Evolutionary conservation across 2,888 invertebrate genomes (phyloP).

Genomic region (Furcula furcula): DNA sequence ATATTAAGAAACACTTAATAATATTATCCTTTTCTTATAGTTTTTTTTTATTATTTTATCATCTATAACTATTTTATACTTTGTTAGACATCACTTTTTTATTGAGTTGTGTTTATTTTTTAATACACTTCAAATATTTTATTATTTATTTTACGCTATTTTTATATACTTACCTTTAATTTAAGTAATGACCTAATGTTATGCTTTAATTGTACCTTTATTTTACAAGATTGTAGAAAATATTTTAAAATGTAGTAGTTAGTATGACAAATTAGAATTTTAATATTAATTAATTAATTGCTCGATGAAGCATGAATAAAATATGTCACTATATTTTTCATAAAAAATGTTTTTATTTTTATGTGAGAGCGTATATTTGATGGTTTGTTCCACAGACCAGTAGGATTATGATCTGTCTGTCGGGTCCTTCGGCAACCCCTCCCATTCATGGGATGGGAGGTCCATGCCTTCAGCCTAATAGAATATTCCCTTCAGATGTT

Average conservation of each 20-base stretch:
- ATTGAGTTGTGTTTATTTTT: not conserved
- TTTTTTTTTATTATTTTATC: slow-evolving; percentile 5
- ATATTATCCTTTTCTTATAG: too few relatives aligned
- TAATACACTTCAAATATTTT: slow-evolving; percentile 1
- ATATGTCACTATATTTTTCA: slow-evolving; percentile 25
- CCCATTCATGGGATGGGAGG: too few relatives aligned
- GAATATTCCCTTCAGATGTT: too few relatives aligned
- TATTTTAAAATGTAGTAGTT: slow-evolving; percentile 8
- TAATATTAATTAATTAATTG: too few relatives aligned
- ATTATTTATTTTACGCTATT: slow-evolving; percentile 8
- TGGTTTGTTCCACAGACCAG: too few relatives aligned
- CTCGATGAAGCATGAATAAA: slow-evolving; percentile 18
- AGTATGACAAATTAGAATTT: slow-evolving; percentile 22
- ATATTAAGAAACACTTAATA: too few relatives aligned
- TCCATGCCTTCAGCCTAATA: too few relatives aligned
- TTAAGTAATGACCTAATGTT: slow-evolving; percentile 24
- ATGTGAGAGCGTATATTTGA: too few relatives aligned
- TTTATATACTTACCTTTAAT: slow-evolving; percentile 20
- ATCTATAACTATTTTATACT: not conserved
- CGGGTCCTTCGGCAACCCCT: too few relatives aligned
- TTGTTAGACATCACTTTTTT: slow-evolving; percentile 1
- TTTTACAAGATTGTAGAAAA: slow-evolving; percentile 9
- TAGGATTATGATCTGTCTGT: too few relatives aligned
- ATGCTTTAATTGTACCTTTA: slow-evolving; percentile 35
- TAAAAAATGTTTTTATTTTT: slow-evolving; percentile 9